Percentiles rank a stretch among this genome's conserved stretches.
phyloP scores from a whole-genome alignment of 1,140 invertebrate genomes.

The Wasmannia auropunctata region DNA sequence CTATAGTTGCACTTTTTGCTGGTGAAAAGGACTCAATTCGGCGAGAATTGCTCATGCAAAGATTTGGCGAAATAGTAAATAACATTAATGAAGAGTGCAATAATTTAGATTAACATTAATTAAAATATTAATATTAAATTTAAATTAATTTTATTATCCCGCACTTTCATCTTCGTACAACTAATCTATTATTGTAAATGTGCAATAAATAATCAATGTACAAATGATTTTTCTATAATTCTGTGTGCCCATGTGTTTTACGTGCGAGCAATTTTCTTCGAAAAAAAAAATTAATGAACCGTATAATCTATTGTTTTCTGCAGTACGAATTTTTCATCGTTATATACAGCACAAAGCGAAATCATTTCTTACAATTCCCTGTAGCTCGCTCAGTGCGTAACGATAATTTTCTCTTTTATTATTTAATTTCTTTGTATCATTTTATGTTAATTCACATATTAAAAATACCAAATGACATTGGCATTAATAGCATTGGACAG shows the following conservation, averaged over 20 bases:
- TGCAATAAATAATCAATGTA: conserved; percentile 31
- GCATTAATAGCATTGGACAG: conserved; percentile 1
- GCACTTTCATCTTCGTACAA: background rate
- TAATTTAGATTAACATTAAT: conserved; percentile 1
- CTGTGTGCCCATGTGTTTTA: background rate
- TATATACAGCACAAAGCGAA: conserved; percentile 16
- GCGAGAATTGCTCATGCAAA: background rate
- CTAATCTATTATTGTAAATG: conserved; percentile 2
- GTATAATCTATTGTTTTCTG: background rate
- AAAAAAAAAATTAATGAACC: background rate
- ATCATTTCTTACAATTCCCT: background rate
- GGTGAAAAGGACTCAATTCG: background rate
- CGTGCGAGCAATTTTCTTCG: background rate
- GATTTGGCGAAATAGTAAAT: background rate
- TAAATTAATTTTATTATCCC: background rate
- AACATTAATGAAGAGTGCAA: background rate
- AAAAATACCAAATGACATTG: background rate
- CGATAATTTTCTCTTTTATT: background rate
- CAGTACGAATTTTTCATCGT: background rate
- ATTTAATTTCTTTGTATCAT: too few relatives aligned
- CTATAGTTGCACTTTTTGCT: background rate
- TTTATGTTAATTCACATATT: background rate
- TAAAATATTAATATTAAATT: conserved; percentile 4
- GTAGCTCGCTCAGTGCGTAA: background rate
- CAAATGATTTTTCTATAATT: background rate